Base-by-base conservation (phyloP, 1,140 invertebrate species). In the Manduca sexta region DNA sequence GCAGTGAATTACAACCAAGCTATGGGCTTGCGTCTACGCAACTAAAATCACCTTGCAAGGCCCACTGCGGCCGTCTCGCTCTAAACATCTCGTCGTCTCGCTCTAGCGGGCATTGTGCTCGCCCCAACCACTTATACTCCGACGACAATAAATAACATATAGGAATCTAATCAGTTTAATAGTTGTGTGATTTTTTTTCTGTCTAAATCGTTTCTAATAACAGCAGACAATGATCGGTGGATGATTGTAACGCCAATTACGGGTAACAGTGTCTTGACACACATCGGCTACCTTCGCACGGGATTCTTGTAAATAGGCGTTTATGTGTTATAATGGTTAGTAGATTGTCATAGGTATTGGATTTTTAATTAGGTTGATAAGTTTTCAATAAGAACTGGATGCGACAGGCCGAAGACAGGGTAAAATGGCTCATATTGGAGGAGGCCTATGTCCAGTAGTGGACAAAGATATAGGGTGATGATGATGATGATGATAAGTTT, bases 31-130 rank as follows among this genome's bases (percentile, higher is more conserved):
- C 75, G 72, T 77, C 64, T 62, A 73, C 75, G 71, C 81, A 77
- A 84, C 81, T 84, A 66, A 81, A 76, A 75, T 84, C 76, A 82
- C 81, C 81, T 84, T 82, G 81, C 81, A 84, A 84, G 81, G 81
- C 76, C 81, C 76, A 81, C 64, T 81, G 64, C 75, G 57, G 21
- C 64, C 47, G 50, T 82, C 75, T 67, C 75, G 40, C 52, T 77
- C 69, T 56, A 56, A 68, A 60, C 64, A 38, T 63, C 14, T 66
- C 11, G 16, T 47, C 18, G 55, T 71, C 69, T 54, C 63, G 12
- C 56, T 84, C 80, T 73, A 77, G 69, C 77, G 76, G 80, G 65
- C 78, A 84, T 81, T 84, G 80, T 80, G 79, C 80, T 56, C 56
- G 56, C 52, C 42, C 57, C 56, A 49, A 52, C 42, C 69, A 77